Evolutionary conservation across 2,888 invertebrate species (phyloP), one percentile per base, ranked within the genome.

Genomic region (Andrena chrysosceles): DNA sequence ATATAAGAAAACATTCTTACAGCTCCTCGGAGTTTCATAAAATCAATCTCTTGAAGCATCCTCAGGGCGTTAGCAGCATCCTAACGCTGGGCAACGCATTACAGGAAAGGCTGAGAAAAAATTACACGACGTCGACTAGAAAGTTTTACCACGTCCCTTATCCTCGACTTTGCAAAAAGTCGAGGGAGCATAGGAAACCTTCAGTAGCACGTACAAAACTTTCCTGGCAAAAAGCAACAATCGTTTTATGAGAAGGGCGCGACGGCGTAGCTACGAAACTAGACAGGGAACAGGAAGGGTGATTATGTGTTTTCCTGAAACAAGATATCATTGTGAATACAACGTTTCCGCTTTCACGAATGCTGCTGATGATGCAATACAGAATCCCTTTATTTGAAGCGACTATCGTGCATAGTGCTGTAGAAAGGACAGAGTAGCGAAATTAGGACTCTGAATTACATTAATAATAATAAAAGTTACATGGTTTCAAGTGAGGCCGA

Each of bases 221-320:
- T 70, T 59, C 13, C 20, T 29, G 48, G 48, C 59, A 70, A 70
- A 70, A 70, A 59, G 23, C 69, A 70, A 59, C 59, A 70, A 70
- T 70, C 69, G 69, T 70, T 70, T 70, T 70, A 70, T 70, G 69
- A 59, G 69, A 48, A 59, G 29, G 29, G 69, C 20, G 42, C n/a
- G 59, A 42, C 13, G 59, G 42, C 26, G 59, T 48, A 20, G 59
- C 56, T 59, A 20, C 29, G 59, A 70, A 70, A 70, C 23, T 59
- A 29, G 29, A 70, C 69, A 16, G 33, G 13, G 29, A 67, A 16
- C 33, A 48, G 48, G n/a, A 13, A n/a, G 29, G 29, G 29, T 13
- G 69, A 70, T 59, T 59, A 59, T 42, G 42, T 59, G 48, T 35
- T 70, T 70, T 59, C 20, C 42, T 59, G 20, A 2, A 48, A 26